These are phyloP conservation scores for Cheirogaleus medius DNA, from an alignment of 2,113 vertebrate genomes.

Conservation along the genomic window DNA sequence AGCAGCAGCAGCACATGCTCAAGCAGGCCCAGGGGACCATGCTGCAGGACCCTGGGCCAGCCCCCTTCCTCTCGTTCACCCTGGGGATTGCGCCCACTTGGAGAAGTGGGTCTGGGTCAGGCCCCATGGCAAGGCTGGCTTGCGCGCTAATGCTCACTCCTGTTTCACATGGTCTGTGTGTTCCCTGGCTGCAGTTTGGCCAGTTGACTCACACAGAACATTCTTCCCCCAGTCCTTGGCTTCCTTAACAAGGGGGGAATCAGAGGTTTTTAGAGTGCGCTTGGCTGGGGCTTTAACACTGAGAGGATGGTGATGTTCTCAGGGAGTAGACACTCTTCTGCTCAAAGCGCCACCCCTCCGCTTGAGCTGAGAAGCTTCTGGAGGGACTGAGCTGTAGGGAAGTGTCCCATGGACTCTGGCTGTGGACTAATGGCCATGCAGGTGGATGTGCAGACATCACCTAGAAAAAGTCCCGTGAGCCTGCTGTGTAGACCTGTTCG, in stretches of 20 bases:
- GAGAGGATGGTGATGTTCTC: neutral
- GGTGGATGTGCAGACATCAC: neutral
- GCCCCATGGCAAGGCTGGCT: neutral
- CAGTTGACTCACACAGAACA: neutral
- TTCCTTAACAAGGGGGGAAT: neutral
- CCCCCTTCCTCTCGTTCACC: too few species aligned
- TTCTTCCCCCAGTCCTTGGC: neutral
- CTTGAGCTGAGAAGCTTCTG: neutral
- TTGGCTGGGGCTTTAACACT: neutral
- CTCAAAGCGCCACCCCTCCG: neutral
- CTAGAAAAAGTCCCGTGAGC: neutral
- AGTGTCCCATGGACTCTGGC: neutral
- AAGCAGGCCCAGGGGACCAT: accelerated
- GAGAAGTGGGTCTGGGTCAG: neutral
- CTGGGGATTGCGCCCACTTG: accelerated
- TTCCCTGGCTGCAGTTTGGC: neutral
- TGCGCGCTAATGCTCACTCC: neutral
- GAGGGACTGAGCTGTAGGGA: neutral
- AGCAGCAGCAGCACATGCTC: neutral
- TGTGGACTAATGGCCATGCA: neutral
- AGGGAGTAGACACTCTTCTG: too few species aligned
- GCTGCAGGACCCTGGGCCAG: neutral
- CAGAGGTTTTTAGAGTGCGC: neutral
- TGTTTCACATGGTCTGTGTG: neutral
- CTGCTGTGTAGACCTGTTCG: neutral